Evolutionary conservation across 2,113 vertebrate species (phyloP).

Genomic region (Myrmecophaga tridactyla): DNA sequence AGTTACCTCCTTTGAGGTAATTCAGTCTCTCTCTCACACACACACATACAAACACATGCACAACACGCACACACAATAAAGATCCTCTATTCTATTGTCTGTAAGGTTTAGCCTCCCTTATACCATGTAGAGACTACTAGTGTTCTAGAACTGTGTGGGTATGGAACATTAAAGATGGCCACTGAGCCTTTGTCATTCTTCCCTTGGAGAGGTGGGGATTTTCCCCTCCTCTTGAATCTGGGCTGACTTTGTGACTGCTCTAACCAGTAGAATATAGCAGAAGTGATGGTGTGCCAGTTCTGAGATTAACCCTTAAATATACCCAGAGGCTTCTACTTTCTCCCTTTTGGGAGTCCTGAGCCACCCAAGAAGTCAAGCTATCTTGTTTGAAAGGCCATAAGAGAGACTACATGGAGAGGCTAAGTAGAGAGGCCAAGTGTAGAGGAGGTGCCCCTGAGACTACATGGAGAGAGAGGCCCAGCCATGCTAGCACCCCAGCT

Average conservation of each 20-base stretch:
- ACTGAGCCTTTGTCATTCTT: neutral
- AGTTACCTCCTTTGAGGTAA: neutral
- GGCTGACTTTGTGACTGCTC: neutral
- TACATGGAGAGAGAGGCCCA: neutral
- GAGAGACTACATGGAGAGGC: neutral
- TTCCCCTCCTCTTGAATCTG: neutral
- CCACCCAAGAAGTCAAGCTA: neutral
- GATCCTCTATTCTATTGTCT: neutral
- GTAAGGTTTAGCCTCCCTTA: neutral
- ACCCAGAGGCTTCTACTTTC: neutral
- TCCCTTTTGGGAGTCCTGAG: neutral
- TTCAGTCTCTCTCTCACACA: neutral
- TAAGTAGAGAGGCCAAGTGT: neutral
- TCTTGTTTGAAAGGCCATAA: neutral
- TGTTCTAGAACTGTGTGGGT: neutral
- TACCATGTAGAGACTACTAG: neutral
- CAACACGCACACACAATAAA: neutral
- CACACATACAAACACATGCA: neutral
- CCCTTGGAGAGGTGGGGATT: neutral
- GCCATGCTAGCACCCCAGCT: neutral
- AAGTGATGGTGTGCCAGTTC: neutral
- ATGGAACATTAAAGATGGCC: neutral
- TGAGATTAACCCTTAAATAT: neutral
- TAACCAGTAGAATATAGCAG: neutral
- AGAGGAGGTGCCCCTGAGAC: neutral